These are phyloP conservation scores for Brotogeris chrysoptera DNA, from an alignment of 2,797 vertebrate genomes.

Conservation along the genomic window DNA sequence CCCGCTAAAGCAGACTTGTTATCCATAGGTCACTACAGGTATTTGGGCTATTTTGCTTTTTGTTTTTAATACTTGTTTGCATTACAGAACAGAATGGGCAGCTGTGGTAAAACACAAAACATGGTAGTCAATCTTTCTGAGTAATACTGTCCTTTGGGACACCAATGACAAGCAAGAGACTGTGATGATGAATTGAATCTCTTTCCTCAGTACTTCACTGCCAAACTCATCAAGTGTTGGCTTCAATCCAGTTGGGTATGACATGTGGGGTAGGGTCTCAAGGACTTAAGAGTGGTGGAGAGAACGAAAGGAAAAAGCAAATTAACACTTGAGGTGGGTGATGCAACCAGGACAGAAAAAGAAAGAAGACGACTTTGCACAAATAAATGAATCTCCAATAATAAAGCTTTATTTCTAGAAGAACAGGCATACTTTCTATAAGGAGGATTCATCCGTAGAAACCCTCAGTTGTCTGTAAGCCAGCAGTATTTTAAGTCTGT, in stretches of 20 bases:
- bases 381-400: not conserved
- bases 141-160: not conserved
- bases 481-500: not conserved
- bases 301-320: not conserved
- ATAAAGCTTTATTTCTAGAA: not conserved
- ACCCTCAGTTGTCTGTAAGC: not conserved
- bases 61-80: not conserved
- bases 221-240: not conserved
- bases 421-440: accelerated
- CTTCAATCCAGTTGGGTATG: not conserved
- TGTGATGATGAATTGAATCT: not conserved
- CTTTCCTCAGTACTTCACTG: not conserved
- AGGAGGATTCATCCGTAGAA: not conserved
- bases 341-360: not conserved
- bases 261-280: not conserved
- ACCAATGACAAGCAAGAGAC: not conserved
- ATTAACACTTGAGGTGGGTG: not conserved
- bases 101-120: not conserved
- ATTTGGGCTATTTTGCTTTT: not conserved
- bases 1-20: not conserved
- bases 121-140: not conserved
- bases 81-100: not conserved
- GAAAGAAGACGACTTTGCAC: not conserved
- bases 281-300: not conserved
- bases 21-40: not conserved